Base-by-base conservation (phyloP, 1,140 invertebrate genomes). In the Nilaparvata lugens region DNA sequence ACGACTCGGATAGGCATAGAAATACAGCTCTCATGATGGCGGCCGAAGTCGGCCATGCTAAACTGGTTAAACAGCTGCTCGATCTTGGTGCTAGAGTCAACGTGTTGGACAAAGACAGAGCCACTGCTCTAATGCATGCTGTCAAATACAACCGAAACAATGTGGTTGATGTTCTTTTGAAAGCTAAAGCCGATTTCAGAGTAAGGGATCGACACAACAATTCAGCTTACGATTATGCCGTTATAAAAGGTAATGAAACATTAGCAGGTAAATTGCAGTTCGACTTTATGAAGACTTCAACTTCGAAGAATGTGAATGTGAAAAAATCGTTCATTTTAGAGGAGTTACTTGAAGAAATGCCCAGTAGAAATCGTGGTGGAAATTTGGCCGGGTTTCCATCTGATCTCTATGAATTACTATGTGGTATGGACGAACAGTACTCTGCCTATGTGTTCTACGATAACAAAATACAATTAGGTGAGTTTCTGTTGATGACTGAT, bases 111-210 rank as follows among this genome's bases (percentile, higher is more conserved):
- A 72, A 72, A 48, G 73, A 68, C 60, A 70, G 75, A 24, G 71
- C 68, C 57, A 78, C 73, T 25, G 72, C 78, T 13, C 72, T 79
- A 25, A 78, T 78, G 72, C 71, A 70, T 35, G 77, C 78, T 38
- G 75, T 74, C n/a, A 68, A 66, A 45, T 70, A 70, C 42, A 76
- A 76, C 13, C 73, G 72, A 38, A 35, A 62, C 0, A 68, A 75
- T 7, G 65, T 76, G 40, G 75, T 77, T 9, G 68, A 75, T 65
- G 60, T 72, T 23, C 65, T 80, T 25, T 45, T 78, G 4, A 69
- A 75, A 9, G 66, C 68, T 4, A 73, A 72, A 7, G 71, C 73
- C 3, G 66, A 73, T 65, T 58, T 66, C 28, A 67, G 62, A 24
- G 64, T 72, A 52, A 56, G 66, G 18, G 77, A 80, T 66, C 64